Base-by-base conservation (phyloP, 2,888 invertebrate genomes). In the Lepidonotus clava region DNA sequence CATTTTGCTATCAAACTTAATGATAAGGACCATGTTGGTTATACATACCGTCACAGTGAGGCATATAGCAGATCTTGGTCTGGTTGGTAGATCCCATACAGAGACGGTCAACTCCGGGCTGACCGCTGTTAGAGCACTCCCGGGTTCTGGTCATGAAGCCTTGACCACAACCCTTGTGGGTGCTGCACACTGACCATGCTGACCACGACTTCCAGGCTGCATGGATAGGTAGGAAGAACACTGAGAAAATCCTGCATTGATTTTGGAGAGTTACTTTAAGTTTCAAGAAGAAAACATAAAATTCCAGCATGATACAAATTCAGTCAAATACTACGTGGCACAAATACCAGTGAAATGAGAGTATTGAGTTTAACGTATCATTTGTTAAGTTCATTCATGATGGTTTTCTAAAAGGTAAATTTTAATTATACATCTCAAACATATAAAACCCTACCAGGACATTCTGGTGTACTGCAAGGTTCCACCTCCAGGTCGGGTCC, bases 161-260 rank as follows among this genome's bases (percentile, higher is more conserved):
- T 8, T 77, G 88, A 0, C 93, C 93, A 90, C 93, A 93, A 0
- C 92, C 91, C 18, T 87, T 88, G 46, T 88, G 46, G 0, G 93
- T 91, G 0, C 91, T 90, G 87, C 93, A 93, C 0, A 86, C 86
- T 6, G 90, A 90, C 93, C 93, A 93, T 6, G 86, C 90, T 0
- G 90, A 89, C 93, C 93, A 93, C 18, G 85, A 83, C n/a, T 90
- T 87, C 93, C 93, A 93, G 18, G 89, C 93, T 93, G 67, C n/a
- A n/a, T n/a, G n/a, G n/a, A n/a, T n/a, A n/a, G n/a, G n/a, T n/a
- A n/a, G n/a, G n/a, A n/a, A n/a, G n/a, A n/a, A n/a, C n/a, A n/a
- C n/a, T n/a, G n/a, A n/a, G n/a, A n/a, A n/a, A n/a, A n/a, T n/a
- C n/a, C n/a, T n/a, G n/a, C n/a, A n/a, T n/a, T n/a, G n/a, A n/a